A percentile compares a stretch with the other conserved stretches of the same genome.
Evolutionary conservation across 2,797 vertebrate genomes (phyloP).

Genomic region (Pteronotus mesoamericanus): DNA sequence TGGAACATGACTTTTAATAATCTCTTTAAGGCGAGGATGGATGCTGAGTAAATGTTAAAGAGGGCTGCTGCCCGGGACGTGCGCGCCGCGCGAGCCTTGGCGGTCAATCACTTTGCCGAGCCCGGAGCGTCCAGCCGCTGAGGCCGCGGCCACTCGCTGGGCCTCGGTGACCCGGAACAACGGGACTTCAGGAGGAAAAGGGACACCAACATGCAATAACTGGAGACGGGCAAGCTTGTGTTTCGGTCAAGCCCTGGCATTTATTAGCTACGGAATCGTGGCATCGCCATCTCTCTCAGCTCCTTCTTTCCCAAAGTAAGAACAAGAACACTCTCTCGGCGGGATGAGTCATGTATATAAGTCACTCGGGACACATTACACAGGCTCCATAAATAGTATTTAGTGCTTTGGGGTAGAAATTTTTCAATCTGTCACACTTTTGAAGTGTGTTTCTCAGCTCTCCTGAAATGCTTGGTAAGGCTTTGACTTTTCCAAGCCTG

Average conservation of each 20-base stretch:
- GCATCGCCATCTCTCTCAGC: not conserved
- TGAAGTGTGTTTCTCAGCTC: not conserved
- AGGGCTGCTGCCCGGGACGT: rapidly evolving
- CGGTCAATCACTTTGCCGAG: not conserved
- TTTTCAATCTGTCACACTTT: not conserved
- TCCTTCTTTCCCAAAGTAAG: not conserved
- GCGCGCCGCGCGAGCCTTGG: not conserved
- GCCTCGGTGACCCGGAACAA: not conserved
- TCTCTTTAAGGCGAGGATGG: not conserved
- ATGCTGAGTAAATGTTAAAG: not conserved
- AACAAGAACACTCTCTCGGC: not conserved
- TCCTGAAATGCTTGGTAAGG: not conserved
- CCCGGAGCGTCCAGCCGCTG: no score
- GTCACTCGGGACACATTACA: not conserved
- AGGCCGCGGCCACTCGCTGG: no score
- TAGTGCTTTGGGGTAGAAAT: not conserved
- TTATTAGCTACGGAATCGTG: not conserved
- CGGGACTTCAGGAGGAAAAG: not conserved
- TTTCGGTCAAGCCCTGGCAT: not conserved
- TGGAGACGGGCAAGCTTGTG: rapidly evolving
- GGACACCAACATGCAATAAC: rapidly evolving
- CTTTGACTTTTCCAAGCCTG: not conserved
- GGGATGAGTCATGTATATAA: not conserved
- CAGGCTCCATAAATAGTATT: not conserved
- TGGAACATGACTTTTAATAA: not conserved